Percentiles rank a stretch among this genome's conserved stretches.
These are phyloP conservation scores for Lepus townsendii DNA, from an alignment of 2,797 vertebrate species.

Conservation along the genomic window DNA sequence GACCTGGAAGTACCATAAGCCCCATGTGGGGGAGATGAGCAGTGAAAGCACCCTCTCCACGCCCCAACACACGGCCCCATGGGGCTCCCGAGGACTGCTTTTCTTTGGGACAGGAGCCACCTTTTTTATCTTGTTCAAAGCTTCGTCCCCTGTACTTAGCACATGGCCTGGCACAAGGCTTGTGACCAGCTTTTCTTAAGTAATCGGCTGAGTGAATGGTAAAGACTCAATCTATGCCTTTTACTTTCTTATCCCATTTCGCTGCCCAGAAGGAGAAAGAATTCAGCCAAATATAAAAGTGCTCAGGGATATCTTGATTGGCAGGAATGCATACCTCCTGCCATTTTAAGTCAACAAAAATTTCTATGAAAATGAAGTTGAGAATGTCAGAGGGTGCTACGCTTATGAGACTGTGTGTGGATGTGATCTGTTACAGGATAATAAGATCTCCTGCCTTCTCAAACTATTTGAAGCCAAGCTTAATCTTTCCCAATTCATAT, in stretches of 20 bases:
- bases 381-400: slow-evolving; percentile 11
- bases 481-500: slow-evolving; percentile 59
- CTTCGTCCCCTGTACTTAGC: neutral
- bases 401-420: slow-evolving; percentile 30
- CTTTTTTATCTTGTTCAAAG: neutral
- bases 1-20: neutral
- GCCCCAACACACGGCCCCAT: no score
- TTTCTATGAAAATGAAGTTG: slow-evolving; percentile 54
- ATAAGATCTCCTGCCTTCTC: slow-evolving; percentile 43
- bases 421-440: slow-evolving; percentile 49
- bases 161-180: neutral
- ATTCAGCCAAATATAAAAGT: neutral
- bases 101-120: neutral
- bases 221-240: neutral
- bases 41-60: no score
- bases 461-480: slow-evolving; percentile 63
- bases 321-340: neutral
- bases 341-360: slow-evolving; percentile 1
- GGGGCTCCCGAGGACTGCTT: neutral
- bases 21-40: neutral
- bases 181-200: neutral
- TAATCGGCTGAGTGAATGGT: neutral
- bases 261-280: neutral
- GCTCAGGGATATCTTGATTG: neutral
- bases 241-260: neutral